These are phyloP conservation scores for Scatophagus argus DNA, from an alignment of 2,113 vertebrate species.

Conservation along the genomic window DNA sequence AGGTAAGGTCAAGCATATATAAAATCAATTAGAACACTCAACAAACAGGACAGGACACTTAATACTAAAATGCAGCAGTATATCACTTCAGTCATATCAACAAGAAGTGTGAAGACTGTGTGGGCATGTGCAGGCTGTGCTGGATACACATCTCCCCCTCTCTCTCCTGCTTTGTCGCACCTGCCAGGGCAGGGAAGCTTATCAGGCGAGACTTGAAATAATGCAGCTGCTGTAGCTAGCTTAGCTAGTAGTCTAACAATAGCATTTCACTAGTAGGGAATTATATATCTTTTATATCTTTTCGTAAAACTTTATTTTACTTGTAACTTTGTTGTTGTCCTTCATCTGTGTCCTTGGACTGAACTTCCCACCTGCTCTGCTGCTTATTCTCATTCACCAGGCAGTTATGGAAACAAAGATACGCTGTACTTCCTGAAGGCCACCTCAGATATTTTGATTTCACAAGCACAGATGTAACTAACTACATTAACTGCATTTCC, in stretches of 20 bases:
- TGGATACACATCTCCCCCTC: conserved; percentile 22
- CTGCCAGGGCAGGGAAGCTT: conserved; percentile 42
- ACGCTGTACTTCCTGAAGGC: neutral
- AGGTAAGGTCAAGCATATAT: neutral
- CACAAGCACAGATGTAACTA: neutral
- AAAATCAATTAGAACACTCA: neutral
- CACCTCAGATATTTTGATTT: neutral
- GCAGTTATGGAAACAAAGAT: neutral
- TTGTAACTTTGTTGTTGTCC: neutral
- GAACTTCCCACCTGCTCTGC: neutral
- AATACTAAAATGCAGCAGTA: neutral
- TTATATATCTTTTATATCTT: neutral
- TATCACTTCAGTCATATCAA: conserved; percentile 4
- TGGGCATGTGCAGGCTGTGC: conserved; percentile 43
- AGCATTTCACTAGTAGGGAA: conserved; percentile 8
- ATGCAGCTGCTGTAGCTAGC: neutral
- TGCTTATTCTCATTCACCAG: neutral
- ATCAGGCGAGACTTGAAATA: conserved; percentile 38
- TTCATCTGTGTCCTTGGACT: neutral
- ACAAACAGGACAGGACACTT: neutral
- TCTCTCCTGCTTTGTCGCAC: conserved; percentile 21
- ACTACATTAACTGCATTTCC: neutral
- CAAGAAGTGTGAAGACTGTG: conserved; percentile 39
- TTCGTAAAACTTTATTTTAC: neutral
- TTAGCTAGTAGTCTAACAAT: neutral